A percentile compares a stretch with the other conserved stretches of the same genome.
Conservation (phyloP, 2,888 invertebrate genomes). For the Drosophila mulleri region DNA sequence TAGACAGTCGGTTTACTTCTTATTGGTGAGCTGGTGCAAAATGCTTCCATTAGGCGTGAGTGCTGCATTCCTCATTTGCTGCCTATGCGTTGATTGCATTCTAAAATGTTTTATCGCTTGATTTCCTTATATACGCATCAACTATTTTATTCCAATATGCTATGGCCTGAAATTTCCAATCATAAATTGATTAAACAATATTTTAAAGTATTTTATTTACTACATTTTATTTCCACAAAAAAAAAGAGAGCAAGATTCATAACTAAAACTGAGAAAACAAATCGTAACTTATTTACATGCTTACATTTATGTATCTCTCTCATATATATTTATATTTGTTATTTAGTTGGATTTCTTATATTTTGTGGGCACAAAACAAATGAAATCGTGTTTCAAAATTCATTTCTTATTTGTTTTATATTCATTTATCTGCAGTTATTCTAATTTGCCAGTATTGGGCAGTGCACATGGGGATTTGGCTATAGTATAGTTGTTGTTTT, state of each 20-base stretch:
- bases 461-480: conserved; percentile 24
- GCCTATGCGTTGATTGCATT: too few relatives aligned
- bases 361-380: conserved; percentile 45
- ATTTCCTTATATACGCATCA: background rate
- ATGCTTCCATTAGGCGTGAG: background rate
- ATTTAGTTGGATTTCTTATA: conserved; percentile 28
- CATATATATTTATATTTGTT: background rate
- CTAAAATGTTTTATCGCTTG: background rate
- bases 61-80: background rate
- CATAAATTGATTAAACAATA: conserved; percentile 11
- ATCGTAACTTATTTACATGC: conserved; percentile 66
- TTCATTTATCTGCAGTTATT: background rate
- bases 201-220: conserved; percentile 25
- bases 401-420: background rate
- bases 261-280: conserved; percentile 24
- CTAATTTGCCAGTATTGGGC: conserved; percentile 35
- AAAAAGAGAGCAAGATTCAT: conserved; percentile 11
- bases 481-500: conserved; percentile 8
- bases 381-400: conserved; percentile 9
- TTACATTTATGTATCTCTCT: conserved; percentile 16
- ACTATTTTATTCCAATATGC: background rate
- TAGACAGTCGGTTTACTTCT: background rate
- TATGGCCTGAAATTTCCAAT: background rate
- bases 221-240: conserved; percentile 53
- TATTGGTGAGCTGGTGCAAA: too few relatives aligned